phyloP scores from a whole-genome alignment of 1,140 invertebrate species.

The Scaptomyza montana region DNA sequence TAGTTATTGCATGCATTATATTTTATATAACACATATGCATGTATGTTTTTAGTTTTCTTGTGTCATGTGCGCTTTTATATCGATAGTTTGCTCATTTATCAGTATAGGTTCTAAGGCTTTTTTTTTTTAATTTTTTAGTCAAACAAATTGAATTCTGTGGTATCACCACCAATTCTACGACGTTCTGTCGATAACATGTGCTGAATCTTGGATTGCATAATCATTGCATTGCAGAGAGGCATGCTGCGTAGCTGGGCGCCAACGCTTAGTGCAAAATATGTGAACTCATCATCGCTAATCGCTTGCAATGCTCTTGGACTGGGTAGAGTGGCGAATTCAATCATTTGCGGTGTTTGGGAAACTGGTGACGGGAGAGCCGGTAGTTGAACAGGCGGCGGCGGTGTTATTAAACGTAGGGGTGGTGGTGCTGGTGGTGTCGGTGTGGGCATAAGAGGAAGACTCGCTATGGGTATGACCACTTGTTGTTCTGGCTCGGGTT shows the following conservation, averaged over 20 bases:
- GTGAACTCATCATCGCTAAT: conserved; percentile 59
- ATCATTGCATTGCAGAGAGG: conserved; percentile 60
- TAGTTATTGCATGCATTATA: too few relatives aligned
- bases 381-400: conserved; percentile 4
- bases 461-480: not conserved
- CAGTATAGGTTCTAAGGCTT: too few relatives aligned
- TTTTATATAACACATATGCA: too few relatives aligned
- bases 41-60: too few relatives aligned
- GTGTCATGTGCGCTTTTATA: too few relatives aligned
- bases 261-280: conserved; percentile 65
- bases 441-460: not conserved
- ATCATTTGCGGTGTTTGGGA: not conserved
- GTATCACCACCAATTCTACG: conserved; percentile 51
- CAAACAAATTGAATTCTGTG: conserved; percentile 37
- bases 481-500: conserved; percentile 44
- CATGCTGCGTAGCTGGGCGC: conserved; percentile 64
- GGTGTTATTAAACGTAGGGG: conserved; percentile 13
- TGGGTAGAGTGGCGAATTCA: not conserved
- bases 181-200: conserved; percentile 60
- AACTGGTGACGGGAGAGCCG: not conserved
- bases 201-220: conserved; percentile 68
- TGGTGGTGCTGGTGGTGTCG: conserved; percentile 5
- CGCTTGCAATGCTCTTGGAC: conserved; percentile 1
- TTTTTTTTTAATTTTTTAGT: conserved; percentile 15
- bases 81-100: too few relatives aligned